Base-by-base conservation (phyloP, 2,888 invertebrate species). In the Mythimna lalbum region DNA sequence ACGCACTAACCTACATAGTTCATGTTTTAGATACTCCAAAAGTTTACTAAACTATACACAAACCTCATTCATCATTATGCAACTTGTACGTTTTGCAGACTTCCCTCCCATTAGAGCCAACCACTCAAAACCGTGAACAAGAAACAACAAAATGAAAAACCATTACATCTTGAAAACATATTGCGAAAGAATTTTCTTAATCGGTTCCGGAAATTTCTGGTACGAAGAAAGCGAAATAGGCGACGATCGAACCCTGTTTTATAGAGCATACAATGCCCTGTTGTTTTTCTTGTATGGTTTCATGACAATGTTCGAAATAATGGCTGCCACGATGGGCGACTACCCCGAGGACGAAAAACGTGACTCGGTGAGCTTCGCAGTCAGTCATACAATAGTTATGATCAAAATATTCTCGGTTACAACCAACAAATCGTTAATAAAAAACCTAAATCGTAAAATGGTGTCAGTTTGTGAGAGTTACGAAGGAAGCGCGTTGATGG, bases 131-230 rank as follows among this genome's bases (percentile, higher is more conserved):
- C 31, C 50, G 57, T 39, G 47, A 52, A 62, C 60, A 12, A 69
- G 77, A 64, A 43, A 50, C 39, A 70, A 33, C 50, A 87, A 79
- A 75, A 95, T 95, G 95, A 93, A 90, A 82, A 90, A 93, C 85
- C 90, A 92, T 69, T 63, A 81, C 33, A 93, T 95, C 73, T 83
- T 95, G 39, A 93, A 91, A 84, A 84, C 71, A 3, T 88, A 89
- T 61, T 94, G 93, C 68, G 77, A 85, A 62, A 90, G 86, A 73
- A 91, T 94, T 79, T 95, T 88, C 82, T 73, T 89, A 59, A 82
- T 91, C 19, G 95, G 95, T n/a, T 86, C 90, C 31, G 95, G 95
- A 6, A 92, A 95, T 83, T 94, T 93, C 80, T 95, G 95, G 95
- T 93, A 89, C 65, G 89, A 93, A 82, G 86, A 91, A 53, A 87